Evolutionary conservation across 2,888 invertebrate species (phyloP), one percentile per base, ranked within the genome.

Genomic region (Alloscopus bannaensis): DNA sequence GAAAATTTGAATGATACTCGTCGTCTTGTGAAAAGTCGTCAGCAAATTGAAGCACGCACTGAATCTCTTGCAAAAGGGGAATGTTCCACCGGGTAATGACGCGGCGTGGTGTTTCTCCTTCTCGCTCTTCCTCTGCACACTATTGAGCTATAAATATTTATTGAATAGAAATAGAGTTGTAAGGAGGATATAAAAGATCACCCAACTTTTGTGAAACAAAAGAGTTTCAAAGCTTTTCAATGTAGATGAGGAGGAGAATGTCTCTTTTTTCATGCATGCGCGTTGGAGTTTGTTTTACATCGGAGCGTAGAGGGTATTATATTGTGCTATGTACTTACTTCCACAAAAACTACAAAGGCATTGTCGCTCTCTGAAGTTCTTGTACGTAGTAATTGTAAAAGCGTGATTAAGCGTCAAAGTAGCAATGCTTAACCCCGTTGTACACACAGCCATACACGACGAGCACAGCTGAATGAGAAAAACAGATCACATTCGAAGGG

Each of bases 401-500:
- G 40, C 62, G 60, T 50, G 71, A 52, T 71, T 71, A 71, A 55
- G 55, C 55, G 62, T 18, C 52, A 55, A 29, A 72, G 64, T 52
- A 72, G 42, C 24, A 72, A 52, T 62, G 71, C 71, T 72, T 36
- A 36, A 20, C 55, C 24, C 24, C 20, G 20, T 22, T 22, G 24
- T 16, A 52, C 8, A 47, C 64, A 26, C 77, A 77, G 62, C 69
- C 29, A 59, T 50, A 11, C 11, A 55, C 26, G 28, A 52, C n/a
- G n/a, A n/a, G 28, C 64, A 77, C 77, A 77, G 77, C 77, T 77
- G 77, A 77, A 77, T 26, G 26, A 55, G 36, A 50, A 62, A 24
- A 69, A 77, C 69, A 77, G 77, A 77, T 77, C 77, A 69, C 77
- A 64, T 76, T 40, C 69, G 76, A 76, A 60, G 40, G 76, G 59